These are phyloP conservation scores for Muscina levida DNA, from an alignment of 2,888 invertebrate species.

Conservation along the genomic window DNA sequence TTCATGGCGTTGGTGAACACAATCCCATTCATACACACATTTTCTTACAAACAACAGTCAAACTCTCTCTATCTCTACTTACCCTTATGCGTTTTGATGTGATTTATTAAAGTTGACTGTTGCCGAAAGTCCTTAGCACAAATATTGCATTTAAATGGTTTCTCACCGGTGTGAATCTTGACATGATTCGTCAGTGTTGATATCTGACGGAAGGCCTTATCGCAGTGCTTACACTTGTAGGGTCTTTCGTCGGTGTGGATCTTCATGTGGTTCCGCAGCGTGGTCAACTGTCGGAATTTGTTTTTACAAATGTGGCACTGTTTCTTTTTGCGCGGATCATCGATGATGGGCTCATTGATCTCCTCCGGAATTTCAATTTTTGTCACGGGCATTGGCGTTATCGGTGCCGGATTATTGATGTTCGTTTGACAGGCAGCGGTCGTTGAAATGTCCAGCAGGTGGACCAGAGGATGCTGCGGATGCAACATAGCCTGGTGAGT, in stretches of 20 bases:
- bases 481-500: conserved; percentile 77
- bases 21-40: conserved; percentile 20
- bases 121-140: conserved; percentile 77
- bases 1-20: too few relatives aligned
- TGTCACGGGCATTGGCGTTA: conserved; percentile 72
- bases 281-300: conserved; percentile 76
- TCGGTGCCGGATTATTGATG: conserved; percentile 74
- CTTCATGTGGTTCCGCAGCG: conserved; percentile 77
- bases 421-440: conserved; percentile 69
- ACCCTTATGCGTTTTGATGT: conserved; percentile 78
- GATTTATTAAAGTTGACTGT: conserved; percentile 76
- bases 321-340: conserved; percentile 77
- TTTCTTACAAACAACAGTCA: conserved; percentile 58
- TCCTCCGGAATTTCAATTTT: conserved; percentile 76
- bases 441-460: conserved; percentile 75
- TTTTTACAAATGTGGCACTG: conserved; percentile 78
- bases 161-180: conserved; percentile 76
- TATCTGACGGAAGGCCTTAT: conserved; percentile 77
- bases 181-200: conserved; percentile 76
- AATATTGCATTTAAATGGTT: conserved; percentile 77
- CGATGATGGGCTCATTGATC: conserved; percentile 72
- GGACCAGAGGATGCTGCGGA: conserved; percentile 76
- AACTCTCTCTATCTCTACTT: conserved; percentile 69
- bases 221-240: conserved; percentile 77
- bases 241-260: conserved; percentile 77